Base-by-base conservation (phyloP, 2,888 invertebrate species). In the Bellardia pandia region DNA sequence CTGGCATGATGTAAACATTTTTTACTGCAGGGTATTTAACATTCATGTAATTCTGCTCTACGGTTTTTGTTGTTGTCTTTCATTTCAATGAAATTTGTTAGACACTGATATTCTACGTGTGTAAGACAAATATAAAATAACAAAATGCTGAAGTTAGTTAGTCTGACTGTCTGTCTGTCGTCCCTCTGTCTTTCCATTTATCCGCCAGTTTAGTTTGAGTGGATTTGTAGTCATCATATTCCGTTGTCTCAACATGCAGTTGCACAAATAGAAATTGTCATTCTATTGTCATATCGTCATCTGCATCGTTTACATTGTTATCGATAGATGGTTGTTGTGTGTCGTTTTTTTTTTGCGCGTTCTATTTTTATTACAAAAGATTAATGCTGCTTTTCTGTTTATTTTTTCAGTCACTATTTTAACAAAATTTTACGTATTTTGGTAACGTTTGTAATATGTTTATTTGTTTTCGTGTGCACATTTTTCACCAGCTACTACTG, bases 261-360 rank as follows among this genome's bases (percentile, higher is more conserved):
- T 68, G 76, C 69, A 76, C 76, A 82, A 82, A 76, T 62, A 69
- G 45, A 82, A 82, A 76, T 76, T 76, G 82, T 82, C 76, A 82
- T 76, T 62, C 80, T 74, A 80, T 80, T 76, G 62, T 82, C 75
- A 76, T 82, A 45, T 75, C 75, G 68, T 75, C 82, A 82, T 82
- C 76, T 76, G 82, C 77, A 83, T 84, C 84, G 51, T 74, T 77
- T 72, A 78, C 66, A 84, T 78, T 78, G 72, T 78, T 74, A 84
- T 74, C 78, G 45, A 78, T 72, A 48, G 60, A 75, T 68, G 48
- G 64, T 16, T 68, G 58, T 23, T 53, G 8, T 5, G 33, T 45
- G 45, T 40, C 9, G 16, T 53, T 62, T 30, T 37, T 48, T n/a
- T 16, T 33, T 4, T 40, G 9, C 23, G 56, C 42, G 42, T 72